Base-by-base conservation (phyloP, 92 coral and sea anemone genomes). In the Nematostella vectensis region DNA sequence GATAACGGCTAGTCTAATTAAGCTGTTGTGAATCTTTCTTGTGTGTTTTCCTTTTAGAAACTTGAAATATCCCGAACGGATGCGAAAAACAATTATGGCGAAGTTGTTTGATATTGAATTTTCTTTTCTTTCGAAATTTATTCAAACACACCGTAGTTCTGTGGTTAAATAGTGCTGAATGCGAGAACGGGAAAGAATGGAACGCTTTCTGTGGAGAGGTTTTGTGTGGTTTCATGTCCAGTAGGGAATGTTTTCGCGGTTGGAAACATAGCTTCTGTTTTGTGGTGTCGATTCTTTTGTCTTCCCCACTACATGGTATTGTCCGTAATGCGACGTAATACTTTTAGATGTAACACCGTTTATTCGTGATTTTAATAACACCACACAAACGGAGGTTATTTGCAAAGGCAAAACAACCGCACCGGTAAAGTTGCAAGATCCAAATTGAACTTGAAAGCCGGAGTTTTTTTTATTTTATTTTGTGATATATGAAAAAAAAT, bases 1-100 rank as follows among this genome's bases (percentile, higher is more conserved):
- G 95, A 76, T 85, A 80, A 81, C 88, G 75, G 31, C 69, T 18
- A 27, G 28, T 66, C 88, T 81, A 85, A 85, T 85, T 85, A 81
- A 58, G 68, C 88, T 66, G 47, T 58, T 65, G 62, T 68, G 53
- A 53, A 75, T 75, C 48, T 31, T 43, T 55, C 60, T 79, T 75
- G 72, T 62, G 70, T 40, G 69, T 76, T 85, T 83, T 71, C 51
- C 62, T 75, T 58, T 59, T 66, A 58, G 70, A 82, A 71, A 69
- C 61, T 55, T 65, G 77, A 73, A 62, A 66, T 63, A 56, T 85
- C 55, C 62, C 61, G 50, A 72, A 67, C 83, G 95, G 88, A 81
- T 81, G 79, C 69, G 51, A 81, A 68, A 36, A 66, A 78, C 71
- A 74, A 85, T 69, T 62, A 70, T 75, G 58, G 79, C 48, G 59